phyloP scores from a whole-genome alignment of 1,140 invertebrate species.

The Microplitis mediator region DNA sequence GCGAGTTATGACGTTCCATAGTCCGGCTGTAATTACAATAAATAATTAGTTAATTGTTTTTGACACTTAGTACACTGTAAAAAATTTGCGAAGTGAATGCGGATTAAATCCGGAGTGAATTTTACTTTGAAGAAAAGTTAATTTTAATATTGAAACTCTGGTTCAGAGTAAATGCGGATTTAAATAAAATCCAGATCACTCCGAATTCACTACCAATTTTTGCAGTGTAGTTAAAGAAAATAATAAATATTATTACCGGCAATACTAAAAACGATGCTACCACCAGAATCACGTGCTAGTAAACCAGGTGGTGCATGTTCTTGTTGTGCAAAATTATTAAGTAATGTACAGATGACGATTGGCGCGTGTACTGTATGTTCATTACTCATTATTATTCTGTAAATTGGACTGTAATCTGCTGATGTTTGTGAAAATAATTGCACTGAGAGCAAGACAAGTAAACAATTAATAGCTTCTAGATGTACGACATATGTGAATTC shows the following conservation, averaged over 20 bases:
- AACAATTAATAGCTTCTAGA: constrained; percentile 84
- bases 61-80: too few species aligned
- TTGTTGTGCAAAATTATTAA: constrained; percentile 81
- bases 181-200: too few species aligned
- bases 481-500: constrained; percentile 89
- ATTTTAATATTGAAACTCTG: too few species aligned
- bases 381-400: constrained; percentile 76
- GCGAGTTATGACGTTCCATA: constrained; percentile 80
- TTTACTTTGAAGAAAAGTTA: too few species aligned
- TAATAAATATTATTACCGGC: constrained; percentile 66
- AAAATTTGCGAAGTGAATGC: too few species aligned
- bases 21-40: constrained; percentile 68
- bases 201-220: too few species aligned
- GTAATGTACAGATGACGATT: constrained; percentile 76
- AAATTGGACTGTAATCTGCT: constrained; percentile 65
- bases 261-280: constrained; percentile 84
- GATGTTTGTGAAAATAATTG: constrained; percentile 82
- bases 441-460: constrained; percentile 85
- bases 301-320: constrained; percentile 73
- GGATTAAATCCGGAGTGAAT: too few species aligned
- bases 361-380: constrained; percentile 73
- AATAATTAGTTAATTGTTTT: too few species aligned
- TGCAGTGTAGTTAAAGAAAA: not conserved
- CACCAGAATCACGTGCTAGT: constrained; percentile 68
- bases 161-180: too few species aligned